Evolutionary conservation across 2,113 vertebrate species (phyloP), one percentile per base, ranked within the genome.

Genomic region (Lampris incognitus): DNA sequence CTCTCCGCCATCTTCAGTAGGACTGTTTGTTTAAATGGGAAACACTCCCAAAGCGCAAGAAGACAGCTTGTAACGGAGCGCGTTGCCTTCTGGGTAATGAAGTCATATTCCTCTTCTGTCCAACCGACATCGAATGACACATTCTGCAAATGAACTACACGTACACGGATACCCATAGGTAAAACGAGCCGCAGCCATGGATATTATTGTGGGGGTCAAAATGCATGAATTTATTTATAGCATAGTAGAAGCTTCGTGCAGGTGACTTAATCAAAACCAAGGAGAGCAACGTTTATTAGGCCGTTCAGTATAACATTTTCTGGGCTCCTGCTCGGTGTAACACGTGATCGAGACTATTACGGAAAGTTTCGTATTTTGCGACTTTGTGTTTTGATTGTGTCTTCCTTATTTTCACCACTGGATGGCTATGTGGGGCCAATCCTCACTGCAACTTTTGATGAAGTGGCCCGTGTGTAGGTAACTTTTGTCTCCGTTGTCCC

Each of bases 21-120:
- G 82, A 90, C 92, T 95, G 93, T 95, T 95, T 95, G 94, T 95
- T 95, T 95, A 95, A 95, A 95, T 95, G 94, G 92, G 94, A 95
- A 95, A 95, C 94, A 94, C 94, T 95, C 94, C 93, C 92, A 86
- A 91, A 93, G 92, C 91, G 89, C 90, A 93, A 93, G 89, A 89
- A 92, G 90, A 85, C 88, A 93, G 93, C 87, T 89, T 85, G 90
- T 90, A 87, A 85, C 49, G 10, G 39, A 5, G 52, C 83, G 65
- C 50, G 0, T 0, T 7, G 92, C 0, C 4, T 88, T 86, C 58
- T 95, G 94, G 94, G 94, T 93, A 95, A 78, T 82, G 93, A 62
- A 84, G 93, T 94, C 41, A 0, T 11, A 24, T 38, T 3, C 0
- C 7, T 9, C 10, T 3, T 9, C 39, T 0, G 13, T 39, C 41